These are phyloP conservation scores for Xanthia togata DNA, from an alignment of 2,888 invertebrate genomes.

Conservation along the genomic window DNA sequence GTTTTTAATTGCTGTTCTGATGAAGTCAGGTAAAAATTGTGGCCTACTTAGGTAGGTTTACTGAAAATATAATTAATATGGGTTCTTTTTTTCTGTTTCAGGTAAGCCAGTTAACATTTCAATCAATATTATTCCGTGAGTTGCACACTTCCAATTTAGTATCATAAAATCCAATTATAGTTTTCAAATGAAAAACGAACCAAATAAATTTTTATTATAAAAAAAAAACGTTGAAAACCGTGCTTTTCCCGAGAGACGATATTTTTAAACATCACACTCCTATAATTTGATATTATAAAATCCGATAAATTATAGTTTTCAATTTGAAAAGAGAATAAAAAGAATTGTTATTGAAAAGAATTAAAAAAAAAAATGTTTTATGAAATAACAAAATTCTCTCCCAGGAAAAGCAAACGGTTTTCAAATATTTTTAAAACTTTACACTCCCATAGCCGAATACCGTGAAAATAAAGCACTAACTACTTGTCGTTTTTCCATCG, in stretches of 20 bases:
- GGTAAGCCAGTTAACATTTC: conserved; percentile 18
- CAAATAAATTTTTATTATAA: neutral
- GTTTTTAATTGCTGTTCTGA: neutral
- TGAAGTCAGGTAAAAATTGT: neutral
- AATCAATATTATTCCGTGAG: neutral
- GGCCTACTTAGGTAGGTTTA: neutral
- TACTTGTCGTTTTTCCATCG: conserved; percentile 10
- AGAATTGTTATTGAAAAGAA: neutral
- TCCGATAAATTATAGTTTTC: no score
- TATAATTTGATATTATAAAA: no score
- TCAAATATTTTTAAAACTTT: conserved; percentile 8
- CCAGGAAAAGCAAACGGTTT: neutral
- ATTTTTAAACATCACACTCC: no score
- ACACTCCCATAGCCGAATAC: neutral
- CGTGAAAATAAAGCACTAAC: neutral
- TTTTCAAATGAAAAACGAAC: neutral
- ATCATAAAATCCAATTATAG: neutral
- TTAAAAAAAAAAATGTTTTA: neutral
- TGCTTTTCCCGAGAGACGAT: no score
- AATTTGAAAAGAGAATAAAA: no score
- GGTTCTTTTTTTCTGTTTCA: conserved; percentile 7
- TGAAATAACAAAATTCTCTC: neutral
- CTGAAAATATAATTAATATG: neutral
- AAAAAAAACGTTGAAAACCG: no score
- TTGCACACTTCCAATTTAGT: neutral